Evolutionary conservation across 1,140 invertebrate genomes (phyloP), one percentile per base, ranked within the genome.

Genomic region (Ips typographus): DNA sequence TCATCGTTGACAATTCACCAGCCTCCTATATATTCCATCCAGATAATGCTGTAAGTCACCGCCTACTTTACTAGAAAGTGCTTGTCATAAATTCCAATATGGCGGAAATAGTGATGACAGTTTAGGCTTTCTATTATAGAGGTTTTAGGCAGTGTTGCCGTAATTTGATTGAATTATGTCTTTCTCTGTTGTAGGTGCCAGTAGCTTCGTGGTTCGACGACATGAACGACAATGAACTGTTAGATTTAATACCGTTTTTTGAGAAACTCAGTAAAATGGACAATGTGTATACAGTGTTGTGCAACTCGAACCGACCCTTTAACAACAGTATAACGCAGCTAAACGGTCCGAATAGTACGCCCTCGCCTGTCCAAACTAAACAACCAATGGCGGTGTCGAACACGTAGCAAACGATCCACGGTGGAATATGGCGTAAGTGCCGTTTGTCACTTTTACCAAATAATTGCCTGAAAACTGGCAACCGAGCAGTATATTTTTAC

Each of bases 1-100:
- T 99, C 77, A 99, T 99, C 79, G 93, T 99, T 71, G 98, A 99
- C 86, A 99, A 99, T 86, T 99, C 96, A 76, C 98, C 98, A 76
- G 97, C 96, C 77, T 98, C 95, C 69, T 99, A 99, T 85, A 97
- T 98, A 85, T 99, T 99, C 90, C 98, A 99, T 90, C 97, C 98
- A 80, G 94, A 99, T 82, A 99, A 99, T 87, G 97, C 98, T 81
- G 96, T 99, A 84, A 93, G 93, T 91, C 53, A 59, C 70, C 40
- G 42, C 37, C n/a, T 63, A 60, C 3, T 22, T 59, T 49, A 49
- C 36, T 39, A 39, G 6, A 22, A 22, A 22, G 22, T 22, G 22
- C 22, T 22, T 22, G 22, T 22, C 22, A 22, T 0, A 22, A 22
- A 22, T 22, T 22, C 22, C 22, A 22, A 22, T 22, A 22, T 22